A percentile compares a stretch with the other conserved stretches of the same genome.
These are phyloP conservation scores for Meghimatium bilineatum DNA, from an alignment of 2,888 invertebrate species.

Conservation along the genomic window DNA sequence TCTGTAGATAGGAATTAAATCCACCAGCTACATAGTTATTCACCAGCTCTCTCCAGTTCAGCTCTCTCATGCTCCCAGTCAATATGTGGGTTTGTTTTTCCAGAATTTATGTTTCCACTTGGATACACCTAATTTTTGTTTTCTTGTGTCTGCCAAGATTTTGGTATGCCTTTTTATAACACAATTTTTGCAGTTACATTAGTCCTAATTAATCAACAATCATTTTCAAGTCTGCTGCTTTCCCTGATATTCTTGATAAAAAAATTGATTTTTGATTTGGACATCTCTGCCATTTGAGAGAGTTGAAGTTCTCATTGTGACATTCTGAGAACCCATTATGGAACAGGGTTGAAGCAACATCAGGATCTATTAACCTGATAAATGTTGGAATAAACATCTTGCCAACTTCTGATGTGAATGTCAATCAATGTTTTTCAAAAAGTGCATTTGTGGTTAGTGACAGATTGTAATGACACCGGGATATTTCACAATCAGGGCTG, in stretches of 20 bases:
- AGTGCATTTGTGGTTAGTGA: not conserved
- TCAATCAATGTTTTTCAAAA: not conserved
- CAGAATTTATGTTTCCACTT: constrained; percentile 2
- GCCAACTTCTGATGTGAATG: not conserved
- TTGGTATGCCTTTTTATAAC: too few species aligned
- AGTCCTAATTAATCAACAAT: not conserved
- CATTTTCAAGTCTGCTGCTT: constrained; percentile 1
- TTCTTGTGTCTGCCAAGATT: not conserved
- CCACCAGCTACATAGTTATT: not conserved
- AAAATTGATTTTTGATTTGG: constrained; percentile 30
- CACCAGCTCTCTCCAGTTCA: too few species aligned
- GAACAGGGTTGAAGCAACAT: constrained; percentile 31
- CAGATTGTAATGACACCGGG: constrained; percentile 10
- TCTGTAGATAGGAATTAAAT: not conserved
- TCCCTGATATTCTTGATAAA: not conserved
- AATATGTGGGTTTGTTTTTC: not conserved
- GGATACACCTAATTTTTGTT: not conserved
- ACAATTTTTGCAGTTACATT: too few species aligned
- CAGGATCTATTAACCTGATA: constrained; percentile 34
- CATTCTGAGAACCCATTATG: not conserved
- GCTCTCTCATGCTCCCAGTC: not conserved
- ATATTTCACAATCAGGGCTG: not conserved
- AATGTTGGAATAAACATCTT: constrained; percentile 15
- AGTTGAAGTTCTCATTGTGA: constrained; percentile 27
- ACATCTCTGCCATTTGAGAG: constrained; percentile 17